Evolutionary conservation across 2,888 invertebrate genomes (phyloP).

Genomic region (Apotomis betuletana): DNA sequence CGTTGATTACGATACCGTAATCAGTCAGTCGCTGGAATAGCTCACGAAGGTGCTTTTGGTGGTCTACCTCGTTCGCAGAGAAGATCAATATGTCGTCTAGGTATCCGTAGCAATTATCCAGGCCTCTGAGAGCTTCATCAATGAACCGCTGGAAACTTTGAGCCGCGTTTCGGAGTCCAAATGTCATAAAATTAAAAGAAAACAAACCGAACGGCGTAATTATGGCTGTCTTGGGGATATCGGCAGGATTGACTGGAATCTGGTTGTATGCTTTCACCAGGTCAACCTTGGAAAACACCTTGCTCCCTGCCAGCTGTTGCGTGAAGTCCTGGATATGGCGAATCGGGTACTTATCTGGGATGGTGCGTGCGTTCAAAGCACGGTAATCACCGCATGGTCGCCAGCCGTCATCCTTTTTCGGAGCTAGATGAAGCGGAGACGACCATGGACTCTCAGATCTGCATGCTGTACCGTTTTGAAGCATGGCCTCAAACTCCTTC

Average conservation of each 20-base stretch:
- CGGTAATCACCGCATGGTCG: constrained; percentile 56
- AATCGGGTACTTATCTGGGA: constrained; percentile 52
- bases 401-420: constrained; percentile 51
- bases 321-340: constrained; percentile 55
- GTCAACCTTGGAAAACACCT: constrained; percentile 52
- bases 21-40: constrained; percentile 49
- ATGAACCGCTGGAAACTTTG: constrained; percentile 41
- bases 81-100: constrained; percentile 53
- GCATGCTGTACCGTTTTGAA: constrained; percentile 45
- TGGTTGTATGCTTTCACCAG: constrained; percentile 45
- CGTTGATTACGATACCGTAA: constrained; percentile 50
- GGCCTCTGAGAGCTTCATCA: constrained; percentile 42
- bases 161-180: constrained; percentile 46
- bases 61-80: constrained; percentile 44
- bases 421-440: constrained; percentile 53
- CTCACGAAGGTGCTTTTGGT: constrained; percentile 48
- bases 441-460: constrained; percentile 52
- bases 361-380: constrained; percentile 49
- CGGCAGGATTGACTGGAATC: constrained; percentile 49
- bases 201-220: constrained; percentile 14
- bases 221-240: constrained; percentile 52
- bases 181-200: too few relatives aligned
- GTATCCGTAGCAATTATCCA: constrained; percentile 47
- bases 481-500: constrained; percentile 52
- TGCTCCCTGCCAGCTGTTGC: constrained; percentile 46